phyloP scores from a whole-genome alignment of 2,888 invertebrate species.

The Dendrolimus pini region DNA sequence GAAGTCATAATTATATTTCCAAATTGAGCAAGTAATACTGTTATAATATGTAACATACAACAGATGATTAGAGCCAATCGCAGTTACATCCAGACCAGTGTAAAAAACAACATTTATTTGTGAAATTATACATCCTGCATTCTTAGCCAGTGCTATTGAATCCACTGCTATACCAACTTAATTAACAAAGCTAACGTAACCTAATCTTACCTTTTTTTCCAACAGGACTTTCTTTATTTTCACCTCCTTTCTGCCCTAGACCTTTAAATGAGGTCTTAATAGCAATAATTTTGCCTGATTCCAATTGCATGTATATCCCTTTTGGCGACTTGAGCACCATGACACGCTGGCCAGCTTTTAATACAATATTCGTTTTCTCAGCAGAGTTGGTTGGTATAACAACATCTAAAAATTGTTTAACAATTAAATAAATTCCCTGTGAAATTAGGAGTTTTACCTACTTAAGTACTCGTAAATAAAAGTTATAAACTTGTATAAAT shows the following conservation, averaged over 20 bases:
- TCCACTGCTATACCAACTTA: too few species aligned
- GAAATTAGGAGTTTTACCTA: neutral
- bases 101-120: neutral
- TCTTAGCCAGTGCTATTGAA: too few species aligned
- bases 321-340: slow-evolving; percentile 96
- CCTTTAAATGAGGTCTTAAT: slow-evolving; percentile 87
- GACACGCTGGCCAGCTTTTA: slow-evolving; percentile 96
- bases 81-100: neutral
- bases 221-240: slow-evolving; percentile 51
- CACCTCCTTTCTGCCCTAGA: slow-evolving; percentile 68
- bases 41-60: too few species aligned
- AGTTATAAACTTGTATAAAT: too few species aligned
- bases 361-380: slow-evolving; percentile 91
- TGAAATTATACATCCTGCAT: too few species aligned
- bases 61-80: too few species aligned
- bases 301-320: slow-evolving; percentile 96
- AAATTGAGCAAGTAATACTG: too few species aligned
- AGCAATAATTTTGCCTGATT: slow-evolving; percentile 96
- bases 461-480: too few species aligned
- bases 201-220: slow-evolving; percentile 58
- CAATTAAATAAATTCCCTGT: neutral
- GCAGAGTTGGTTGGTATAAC: slow-evolving; percentile 95
- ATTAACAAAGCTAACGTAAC: slow-evolving; percentile 40
- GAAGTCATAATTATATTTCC: too few species aligned
- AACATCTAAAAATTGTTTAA: slow-evolving; percentile 77